Conservation (phyloP, 2,113 vertebrate species). For the Gobius niger region DNA sequence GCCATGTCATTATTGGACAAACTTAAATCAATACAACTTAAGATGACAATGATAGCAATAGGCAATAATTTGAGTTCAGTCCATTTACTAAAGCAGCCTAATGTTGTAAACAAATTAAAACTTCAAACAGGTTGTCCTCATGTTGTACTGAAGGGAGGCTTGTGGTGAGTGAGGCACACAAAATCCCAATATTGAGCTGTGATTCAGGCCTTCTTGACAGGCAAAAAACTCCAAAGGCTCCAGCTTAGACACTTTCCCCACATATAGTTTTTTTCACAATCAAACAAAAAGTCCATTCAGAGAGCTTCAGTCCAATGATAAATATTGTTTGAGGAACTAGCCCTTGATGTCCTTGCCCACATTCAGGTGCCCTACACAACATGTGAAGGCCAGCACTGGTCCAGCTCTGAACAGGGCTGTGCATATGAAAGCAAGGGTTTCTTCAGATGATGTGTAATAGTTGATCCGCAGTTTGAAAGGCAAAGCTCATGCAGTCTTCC, state of each 20-base stretch:
- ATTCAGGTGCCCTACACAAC: slow-evolving; percentile 47
- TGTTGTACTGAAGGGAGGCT: slow-evolving; percentile 18
- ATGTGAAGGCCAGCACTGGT: slow-evolving; percentile 52
- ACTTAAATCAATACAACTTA: slow-evolving; percentile 70
- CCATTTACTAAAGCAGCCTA: slow-evolving; percentile 43
- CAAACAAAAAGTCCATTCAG: slow-evolving; percentile 40
- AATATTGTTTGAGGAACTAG: slow-evolving; percentile 63
- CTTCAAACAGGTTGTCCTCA: slow-evolving; percentile 43
- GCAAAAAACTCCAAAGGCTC: slow-evolving; percentile 48
- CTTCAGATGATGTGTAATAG: slow-evolving; percentile 63
- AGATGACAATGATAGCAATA: slow-evolving; percentile 55
- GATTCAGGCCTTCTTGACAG: slow-evolving; percentile 46
- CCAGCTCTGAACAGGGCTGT: slow-evolving; percentile 65
- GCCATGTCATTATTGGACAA: slow-evolving; percentile 83
- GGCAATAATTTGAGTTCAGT: slow-evolving; percentile 59
- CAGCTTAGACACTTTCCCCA: slow-evolving; percentile 55
- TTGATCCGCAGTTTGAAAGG: slow-evolving; percentile 73
- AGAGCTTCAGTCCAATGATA: slow-evolving; percentile 50
- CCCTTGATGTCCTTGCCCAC: slow-evolving; percentile 65
- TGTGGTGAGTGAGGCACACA: slow-evolving; percentile 42
- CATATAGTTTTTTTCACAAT: slow-evolving; percentile 42
- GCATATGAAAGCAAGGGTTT: slow-evolving; percentile 76
- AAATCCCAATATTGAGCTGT: slow-evolving; percentile 32
- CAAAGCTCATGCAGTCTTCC: slow-evolving; percentile 81
- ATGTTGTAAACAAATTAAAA: slow-evolving; percentile 43